phyloP scores from a whole-genome alignment of 1,140 invertebrate species.

The Ceratosolen fusciceps region DNA sequence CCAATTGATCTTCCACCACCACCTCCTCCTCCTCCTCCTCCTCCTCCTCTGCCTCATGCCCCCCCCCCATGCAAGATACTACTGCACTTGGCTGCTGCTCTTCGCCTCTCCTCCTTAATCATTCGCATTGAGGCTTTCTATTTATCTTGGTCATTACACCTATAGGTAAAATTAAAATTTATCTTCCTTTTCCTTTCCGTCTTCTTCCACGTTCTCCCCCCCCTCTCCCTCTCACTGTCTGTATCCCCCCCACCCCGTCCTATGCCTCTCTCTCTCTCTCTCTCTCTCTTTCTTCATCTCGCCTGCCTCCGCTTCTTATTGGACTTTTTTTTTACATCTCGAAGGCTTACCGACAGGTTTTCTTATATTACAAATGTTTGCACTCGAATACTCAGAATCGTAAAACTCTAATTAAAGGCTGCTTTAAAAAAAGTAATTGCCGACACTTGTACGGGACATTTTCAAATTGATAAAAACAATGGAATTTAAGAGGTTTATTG shows the following conservation, averaged over 20 bases:
- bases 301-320: neutral
- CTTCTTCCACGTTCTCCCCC: neutral
- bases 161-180: constrained; percentile 9
- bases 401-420: constrained; percentile 22
- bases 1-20: constrained; percentile 13
- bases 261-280: neutral
- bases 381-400: neutral
- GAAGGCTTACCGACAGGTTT: neutral
- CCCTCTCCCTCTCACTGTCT: neutral
- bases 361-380: constrained; percentile 4
- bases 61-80: too few species aligned
- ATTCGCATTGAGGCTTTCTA: constrained; percentile 21
- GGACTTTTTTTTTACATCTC: neutral
- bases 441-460: neutral
- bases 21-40: too few species aligned
- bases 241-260: too few species aligned
- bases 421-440: neutral
- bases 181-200: neutral
- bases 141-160: constrained; percentile 21
- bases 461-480: neutral
- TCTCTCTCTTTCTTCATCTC: neutral
- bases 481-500: neutral
- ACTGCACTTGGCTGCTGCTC: neutral
- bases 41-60: too few species aligned
- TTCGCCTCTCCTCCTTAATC: constrained; percentile 8